Evolutionary conservation across 2,888 invertebrate species (phyloP), one percentile per base, ranked within the genome.

Genomic region (Pheosia tremula): DNA sequence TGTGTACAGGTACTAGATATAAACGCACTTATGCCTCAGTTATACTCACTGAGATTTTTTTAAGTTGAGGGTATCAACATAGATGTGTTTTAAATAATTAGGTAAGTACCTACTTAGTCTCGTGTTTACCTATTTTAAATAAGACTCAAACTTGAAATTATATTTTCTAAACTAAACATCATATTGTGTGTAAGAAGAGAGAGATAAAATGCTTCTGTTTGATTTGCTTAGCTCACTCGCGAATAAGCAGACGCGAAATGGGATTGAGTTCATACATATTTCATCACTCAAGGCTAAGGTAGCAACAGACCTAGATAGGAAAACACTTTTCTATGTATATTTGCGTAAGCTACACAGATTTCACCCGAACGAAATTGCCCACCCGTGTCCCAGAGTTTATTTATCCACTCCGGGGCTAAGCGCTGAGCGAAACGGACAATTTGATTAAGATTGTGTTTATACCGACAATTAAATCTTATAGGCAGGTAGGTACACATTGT

Each of bases 251-350:
- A 8, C 47, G 5, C n/a, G 3, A 5, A n/a, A 58, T 24, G 56
- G 63, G 55, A 56, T 60, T 36, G n/a, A 50, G 55, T 45, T 71
- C 72, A 71, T 71, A 62, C 72, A 71, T 71, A 71, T 71, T 71
- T 67, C 72, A 71, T 71, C 60, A 67, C 61, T 58, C 59, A 63
- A 65, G 38, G 24, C 62, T 71, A 52, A 56, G 57, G 61, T 64
- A 64, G 66, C 63, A 55, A 58, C 13, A 49, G 7, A 50, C 50
- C 50, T 50, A 50, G 50, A 54, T 37, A 11, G 38, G 24, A 52
- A 52, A 38, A 37, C 38, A 38, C 38, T 54, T 54, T 54, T 54
- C 9, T 38, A 55, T 55, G 39, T 39, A 55, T 39, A 55, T 55
- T 55, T 13, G 36, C 38, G n/a, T 38, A 11, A 39, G 53, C 5